Percentiles rank a stretch among this genome's conserved stretches.
Conservation (phyloP, 2,888 invertebrate genomes). For the Drosophila mercatorum region DNA sequence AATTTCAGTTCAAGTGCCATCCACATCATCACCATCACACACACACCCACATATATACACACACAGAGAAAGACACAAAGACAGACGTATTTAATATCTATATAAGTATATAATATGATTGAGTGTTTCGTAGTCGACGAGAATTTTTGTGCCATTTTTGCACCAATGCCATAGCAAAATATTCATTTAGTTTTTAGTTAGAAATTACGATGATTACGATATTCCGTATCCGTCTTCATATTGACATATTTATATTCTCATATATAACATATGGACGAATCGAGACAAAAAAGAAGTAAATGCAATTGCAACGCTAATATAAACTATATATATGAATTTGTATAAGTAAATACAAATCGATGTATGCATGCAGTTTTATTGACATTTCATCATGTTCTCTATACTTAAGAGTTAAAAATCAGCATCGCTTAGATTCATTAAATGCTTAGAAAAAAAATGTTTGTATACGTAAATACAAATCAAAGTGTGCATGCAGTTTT, state of each 20-base stretch:
- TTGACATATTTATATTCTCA: constrained; percentile 16
- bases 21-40: constrained; percentile 52
- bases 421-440: neutral
- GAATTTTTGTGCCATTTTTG: constrained; percentile 70
- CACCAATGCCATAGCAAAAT: constrained; percentile 74
- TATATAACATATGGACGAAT: constrained; percentile 17
- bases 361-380: constrained; percentile 5
- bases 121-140: constrained; percentile 40
- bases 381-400: neutral
- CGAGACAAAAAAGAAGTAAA: neutral
- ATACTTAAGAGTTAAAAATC: neutral
- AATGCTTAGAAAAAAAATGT: neutral
- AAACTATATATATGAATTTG: neutral
- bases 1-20: constrained; percentile 77
- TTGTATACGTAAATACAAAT: neutral
- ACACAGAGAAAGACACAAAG: constrained; percentile 9
- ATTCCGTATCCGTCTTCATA: constrained; percentile 12
- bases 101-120: constrained; percentile 24
- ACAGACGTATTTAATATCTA: neutral
- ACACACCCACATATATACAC: constrained; percentile 13
- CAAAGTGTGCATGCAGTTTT: constrained; percentile 1
- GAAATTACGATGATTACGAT: constrained; percentile 29
- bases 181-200: constrained; percentile 45
- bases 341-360: neutral
- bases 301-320: neutral